Conservation (phyloP, 2,797 vertebrate genomes). For the Dicrostonyx torquatus region DNA sequence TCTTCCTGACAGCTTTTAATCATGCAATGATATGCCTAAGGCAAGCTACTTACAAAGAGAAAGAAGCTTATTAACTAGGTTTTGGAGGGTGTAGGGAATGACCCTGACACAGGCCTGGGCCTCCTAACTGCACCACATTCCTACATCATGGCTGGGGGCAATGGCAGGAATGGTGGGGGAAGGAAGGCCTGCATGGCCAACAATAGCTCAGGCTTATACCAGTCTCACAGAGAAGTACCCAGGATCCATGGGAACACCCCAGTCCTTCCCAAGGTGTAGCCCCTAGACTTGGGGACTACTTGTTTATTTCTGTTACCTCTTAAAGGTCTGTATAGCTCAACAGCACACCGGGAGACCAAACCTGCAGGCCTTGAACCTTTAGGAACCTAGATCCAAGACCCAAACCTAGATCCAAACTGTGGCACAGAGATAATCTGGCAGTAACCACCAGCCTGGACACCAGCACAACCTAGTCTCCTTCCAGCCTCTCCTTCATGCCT, state of each 20-base stretch:
- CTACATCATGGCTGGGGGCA: neutral
- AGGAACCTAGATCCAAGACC: neutral
- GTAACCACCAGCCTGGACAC: neutral
- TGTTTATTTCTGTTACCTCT: neutral
- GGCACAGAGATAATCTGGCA: neutral
- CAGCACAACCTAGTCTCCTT: neutral
- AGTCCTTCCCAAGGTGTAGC: neutral
- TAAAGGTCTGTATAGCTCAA: neutral
- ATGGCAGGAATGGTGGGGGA: neutral
- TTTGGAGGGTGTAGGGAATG: neutral
- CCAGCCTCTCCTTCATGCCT: neutral
- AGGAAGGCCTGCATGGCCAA: neutral
- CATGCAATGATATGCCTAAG: neutral
- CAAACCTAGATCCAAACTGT: neutral
- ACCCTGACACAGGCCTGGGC: neutral
- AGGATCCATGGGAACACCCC: neutral
- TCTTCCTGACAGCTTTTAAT: neutral
- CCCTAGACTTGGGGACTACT: neutral
- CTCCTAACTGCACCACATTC: too few relatives aligned
- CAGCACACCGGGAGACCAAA: neutral
- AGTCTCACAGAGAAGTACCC: neutral
- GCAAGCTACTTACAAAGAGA: neutral
- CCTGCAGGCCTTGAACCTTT: neutral
- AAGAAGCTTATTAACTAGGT: neutral
- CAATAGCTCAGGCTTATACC: neutral